Evolutionary conservation across 2,888 invertebrate species (phyloP).

Genomic region (Stramonita haemastoma): DNA sequence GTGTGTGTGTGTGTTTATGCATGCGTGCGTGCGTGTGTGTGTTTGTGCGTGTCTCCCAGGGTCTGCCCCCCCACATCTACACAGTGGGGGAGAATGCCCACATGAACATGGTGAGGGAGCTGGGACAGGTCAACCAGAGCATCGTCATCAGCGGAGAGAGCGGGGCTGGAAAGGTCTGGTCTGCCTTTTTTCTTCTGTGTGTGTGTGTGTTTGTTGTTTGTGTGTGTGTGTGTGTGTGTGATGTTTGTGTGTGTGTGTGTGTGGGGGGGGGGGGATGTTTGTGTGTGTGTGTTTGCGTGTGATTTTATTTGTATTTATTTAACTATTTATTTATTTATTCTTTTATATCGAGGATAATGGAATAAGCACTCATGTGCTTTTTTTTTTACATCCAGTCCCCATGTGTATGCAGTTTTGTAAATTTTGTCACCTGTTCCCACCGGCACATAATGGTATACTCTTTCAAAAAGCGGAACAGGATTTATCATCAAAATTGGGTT

Average conservation of each 20-base stretch:
- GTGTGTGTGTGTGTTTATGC: neutral
- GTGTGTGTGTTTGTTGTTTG: neutral
- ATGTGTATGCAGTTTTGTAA: too few relatives aligned
- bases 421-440: too few relatives aligned
- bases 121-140: conserved; percentile 64
- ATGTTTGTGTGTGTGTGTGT: neutral
- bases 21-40: neutral
- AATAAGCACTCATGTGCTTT: too few relatives aligned
- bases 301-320: too few relatives aligned
- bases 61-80: conserved; percentile 66
- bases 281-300: neutral
- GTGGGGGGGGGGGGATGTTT: neutral
- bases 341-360: too few relatives aligned
- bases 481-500: too few relatives aligned
- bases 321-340: too few relatives aligned
- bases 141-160: conserved; percentile 75
- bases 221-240: conserved; percentile 20
- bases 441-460: too few relatives aligned
- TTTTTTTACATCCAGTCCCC: too few relatives aligned
- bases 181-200: neutral
- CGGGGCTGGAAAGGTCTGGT: conserved; percentile 72
- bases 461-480: too few relatives aligned
- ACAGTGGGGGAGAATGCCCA: conserved; percentile 64
- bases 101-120: conserved; percentile 52
- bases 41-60: conserved; percentile 46